Conservation (phyloP, 2,888 invertebrate genomes). For the Pogonocherus hispidulus region DNA sequence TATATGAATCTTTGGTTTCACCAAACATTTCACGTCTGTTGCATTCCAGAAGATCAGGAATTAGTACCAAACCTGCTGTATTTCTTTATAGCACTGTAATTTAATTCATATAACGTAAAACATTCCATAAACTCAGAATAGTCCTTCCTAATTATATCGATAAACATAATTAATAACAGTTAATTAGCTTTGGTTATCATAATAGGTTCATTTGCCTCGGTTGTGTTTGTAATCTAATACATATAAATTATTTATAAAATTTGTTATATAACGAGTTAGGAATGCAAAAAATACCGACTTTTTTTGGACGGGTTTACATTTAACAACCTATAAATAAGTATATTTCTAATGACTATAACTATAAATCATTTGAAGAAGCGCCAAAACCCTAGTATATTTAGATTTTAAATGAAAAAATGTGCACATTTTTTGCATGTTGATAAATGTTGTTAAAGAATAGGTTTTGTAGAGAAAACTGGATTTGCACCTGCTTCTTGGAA, state of each 20-base stretch:
- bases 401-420: not conserved
- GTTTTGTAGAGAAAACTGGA: not conserved
- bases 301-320: not conserved
- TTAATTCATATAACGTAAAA: not conserved
- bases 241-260: slow-evolving; percentile 3
- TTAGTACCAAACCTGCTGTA: slow-evolving; percentile 2
- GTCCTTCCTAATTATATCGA: not conserved
- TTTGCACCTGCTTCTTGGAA: not conserved
- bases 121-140: not conserved
- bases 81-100: no score
- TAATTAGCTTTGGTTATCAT: not conserved
- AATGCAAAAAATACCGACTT: slow-evolving; percentile 8
- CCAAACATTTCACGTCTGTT: no score
- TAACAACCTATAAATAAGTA: not conserved
- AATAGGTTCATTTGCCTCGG: not conserved
- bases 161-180: not conserved
- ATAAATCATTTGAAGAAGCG: not conserved
- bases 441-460: not conserved
- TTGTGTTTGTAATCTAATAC: not conserved
- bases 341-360: not conserved
- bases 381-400: not conserved
- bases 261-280: slow-evolving; percentile 1
- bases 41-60: no score
- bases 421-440: not conserved
- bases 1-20: no score